phyloP scores from a whole-genome alignment of 2,797 vertebrate species.

The Mormyrus proboscirostris region DNA sequence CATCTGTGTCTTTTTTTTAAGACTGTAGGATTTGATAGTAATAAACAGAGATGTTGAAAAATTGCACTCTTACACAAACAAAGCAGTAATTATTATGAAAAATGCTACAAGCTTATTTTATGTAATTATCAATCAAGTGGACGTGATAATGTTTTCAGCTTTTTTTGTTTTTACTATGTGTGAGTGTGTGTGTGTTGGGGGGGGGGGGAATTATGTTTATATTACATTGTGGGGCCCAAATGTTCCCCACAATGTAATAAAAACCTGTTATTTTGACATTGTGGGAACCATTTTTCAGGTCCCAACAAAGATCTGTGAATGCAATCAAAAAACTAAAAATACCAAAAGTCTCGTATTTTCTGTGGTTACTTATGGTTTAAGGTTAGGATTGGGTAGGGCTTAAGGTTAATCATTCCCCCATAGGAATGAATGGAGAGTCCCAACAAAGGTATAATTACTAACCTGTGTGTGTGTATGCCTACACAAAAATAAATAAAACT shows the following conservation, averaged over 20 bases:
- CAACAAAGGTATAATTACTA: background rate
- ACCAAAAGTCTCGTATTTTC: background rate
- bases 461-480: background rate
- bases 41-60: background rate
- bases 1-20: background rate
- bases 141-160: background rate
- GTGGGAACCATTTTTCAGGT: background rate
- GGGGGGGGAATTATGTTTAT: background rate
- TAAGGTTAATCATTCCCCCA: background rate
- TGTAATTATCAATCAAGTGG: background rate
- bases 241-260: background rate
- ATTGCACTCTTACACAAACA: background rate
- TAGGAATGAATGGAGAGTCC: background rate
- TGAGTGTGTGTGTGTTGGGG: background rate
- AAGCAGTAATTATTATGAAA: slow-evolving; percentile 37
- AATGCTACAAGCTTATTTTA: background rate
- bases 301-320: background rate
- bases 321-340: background rate
- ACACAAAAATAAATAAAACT: background rate
- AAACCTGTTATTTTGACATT: background rate
- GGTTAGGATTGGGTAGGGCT: background rate
- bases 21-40: background rate
- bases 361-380: background rate
- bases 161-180: background rate
- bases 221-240: background rate